phyloP scores from a whole-genome alignment of 2,797 vertebrate species.

The Crax fasciolata region DNA sequence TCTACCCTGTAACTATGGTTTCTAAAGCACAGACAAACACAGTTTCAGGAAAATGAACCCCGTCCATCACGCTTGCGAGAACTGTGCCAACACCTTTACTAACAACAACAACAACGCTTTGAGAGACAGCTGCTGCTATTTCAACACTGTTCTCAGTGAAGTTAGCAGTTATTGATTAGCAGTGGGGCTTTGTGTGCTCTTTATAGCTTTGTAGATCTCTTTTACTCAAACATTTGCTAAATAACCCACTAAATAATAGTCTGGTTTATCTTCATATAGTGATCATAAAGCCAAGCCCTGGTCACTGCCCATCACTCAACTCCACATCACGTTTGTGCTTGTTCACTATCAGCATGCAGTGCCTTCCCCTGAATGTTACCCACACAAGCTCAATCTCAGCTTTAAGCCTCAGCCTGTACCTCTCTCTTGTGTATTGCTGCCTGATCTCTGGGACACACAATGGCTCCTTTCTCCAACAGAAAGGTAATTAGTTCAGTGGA shows the following conservation, averaged over 20 bases:
- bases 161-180: constrained; percentile 23
- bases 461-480: constrained; percentile 11
- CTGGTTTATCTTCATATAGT: not conserved
- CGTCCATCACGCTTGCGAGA: not conserved
- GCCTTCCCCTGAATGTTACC: not conserved
- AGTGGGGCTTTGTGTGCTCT: not conserved
- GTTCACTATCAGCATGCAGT: not conserved
- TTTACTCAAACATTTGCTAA: constrained; percentile 14
- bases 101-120: not conserved
- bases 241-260: constrained; percentile 12
- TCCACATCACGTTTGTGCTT: not conserved
- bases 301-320: not conserved
- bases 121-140: constrained; percentile 30
- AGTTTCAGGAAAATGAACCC: not conserved
- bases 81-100: constrained; percentile 19
- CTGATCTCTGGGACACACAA: not conserved
- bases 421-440: not conserved
- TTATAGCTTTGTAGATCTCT: not conserved
- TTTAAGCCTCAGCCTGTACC: not conserved
- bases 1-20: not conserved
- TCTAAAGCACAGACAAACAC: not conserved
- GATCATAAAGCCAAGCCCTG: constrained; percentile 4
- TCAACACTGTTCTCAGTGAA: constrained; percentile 1
- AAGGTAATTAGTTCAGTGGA: constrained; percentile 44
- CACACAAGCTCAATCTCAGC: not conserved